Conservation (phyloP, 2,797 vertebrate genomes). For the Huso huso region DNA sequence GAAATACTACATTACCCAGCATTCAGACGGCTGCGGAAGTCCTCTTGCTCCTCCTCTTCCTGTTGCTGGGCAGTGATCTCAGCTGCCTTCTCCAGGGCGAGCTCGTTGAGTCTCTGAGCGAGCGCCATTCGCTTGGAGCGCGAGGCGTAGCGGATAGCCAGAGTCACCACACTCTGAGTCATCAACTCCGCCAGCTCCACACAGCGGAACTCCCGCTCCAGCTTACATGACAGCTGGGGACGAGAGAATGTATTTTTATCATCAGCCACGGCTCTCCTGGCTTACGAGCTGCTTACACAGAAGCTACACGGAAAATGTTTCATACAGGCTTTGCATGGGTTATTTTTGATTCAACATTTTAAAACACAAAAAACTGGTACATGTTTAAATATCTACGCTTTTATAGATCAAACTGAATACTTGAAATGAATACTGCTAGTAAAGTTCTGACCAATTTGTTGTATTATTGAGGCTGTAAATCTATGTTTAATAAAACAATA, state of each 20-base stretch:
- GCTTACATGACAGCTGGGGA: slow-evolving; percentile 80
- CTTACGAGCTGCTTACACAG: too few relatives aligned
- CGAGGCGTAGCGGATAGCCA: slow-evolving; percentile 89
- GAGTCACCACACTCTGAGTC: slow-evolving; percentile 71
- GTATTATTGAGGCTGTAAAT: too few relatives aligned
- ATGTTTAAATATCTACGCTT: too few relatives aligned
- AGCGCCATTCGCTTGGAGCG: slow-evolving; percentile 74
- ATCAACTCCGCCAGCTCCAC: slow-evolving; percentile 86
- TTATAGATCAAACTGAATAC: too few relatives aligned
- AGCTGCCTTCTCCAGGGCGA: slow-evolving; percentile 74
- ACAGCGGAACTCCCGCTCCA: slow-evolving; percentile 88
- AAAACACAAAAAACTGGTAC: too few relatives aligned
- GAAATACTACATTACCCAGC: slow-evolving; percentile 53
- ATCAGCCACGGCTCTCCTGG: too few relatives aligned
- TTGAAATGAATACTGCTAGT: too few relatives aligned
- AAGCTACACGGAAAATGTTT: too few relatives aligned
- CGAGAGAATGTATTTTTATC: not conserved
- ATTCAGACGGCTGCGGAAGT: slow-evolving; percentile 39
- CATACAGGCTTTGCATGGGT: too few relatives aligned
- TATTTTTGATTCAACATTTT: too few relatives aligned
- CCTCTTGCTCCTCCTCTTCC: slow-evolving; percentile 42
- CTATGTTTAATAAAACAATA: too few relatives aligned
- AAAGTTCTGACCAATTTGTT: too few relatives aligned
- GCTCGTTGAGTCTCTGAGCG: slow-evolving; percentile 76
- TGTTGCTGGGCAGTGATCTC: slow-evolving; percentile 43